Evolutionary conservation across 2,888 invertebrate genomes (phyloP).

Genomic region (Acrobasis repandana): DNA sequence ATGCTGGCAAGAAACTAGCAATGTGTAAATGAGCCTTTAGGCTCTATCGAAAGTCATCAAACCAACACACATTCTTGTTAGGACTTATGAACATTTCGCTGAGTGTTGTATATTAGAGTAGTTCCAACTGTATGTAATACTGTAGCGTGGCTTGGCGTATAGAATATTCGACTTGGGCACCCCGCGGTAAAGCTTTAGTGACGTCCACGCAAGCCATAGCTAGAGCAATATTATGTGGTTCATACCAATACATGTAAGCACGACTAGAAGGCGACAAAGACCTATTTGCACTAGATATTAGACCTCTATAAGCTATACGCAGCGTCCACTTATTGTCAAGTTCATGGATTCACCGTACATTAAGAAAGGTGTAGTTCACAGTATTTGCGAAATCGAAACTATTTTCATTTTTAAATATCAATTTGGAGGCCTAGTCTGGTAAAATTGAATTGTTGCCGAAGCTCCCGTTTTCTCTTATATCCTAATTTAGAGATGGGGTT

Average conservation of each 20-base stretch:
- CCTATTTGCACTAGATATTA: slow-evolving; percentile 38
- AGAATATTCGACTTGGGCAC: slow-evolving; percentile 27
- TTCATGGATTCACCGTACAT: neutral
- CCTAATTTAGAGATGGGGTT: no score
- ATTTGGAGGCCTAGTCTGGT: neutral
- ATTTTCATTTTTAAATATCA: neutral
- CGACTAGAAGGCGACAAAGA: slow-evolving; percentile 29
- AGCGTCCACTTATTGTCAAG: slow-evolving; percentile 27
- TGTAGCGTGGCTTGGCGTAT: slow-evolving; percentile 36
- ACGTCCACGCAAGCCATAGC: slow-evolving; percentile 25
- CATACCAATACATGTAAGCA: slow-evolving; percentile 26
- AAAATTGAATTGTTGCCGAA: no score
- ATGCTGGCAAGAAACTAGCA: no score
- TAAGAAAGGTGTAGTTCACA: slow-evolving; percentile 11
- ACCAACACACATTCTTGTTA: neutral
- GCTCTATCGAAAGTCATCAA: neutral
- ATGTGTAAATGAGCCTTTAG: no score
- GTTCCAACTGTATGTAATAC: slow-evolving; percentile 30
- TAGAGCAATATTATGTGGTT: slow-evolving; percentile 9
- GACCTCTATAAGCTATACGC: slow-evolving; percentile 32
- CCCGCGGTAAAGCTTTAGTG: slow-evolving; percentile 34
- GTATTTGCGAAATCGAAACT: neutral
- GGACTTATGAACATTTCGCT: slow-evolving; percentile 3
- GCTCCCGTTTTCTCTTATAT: no score
- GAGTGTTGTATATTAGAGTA: slow-evolving; percentile 11